Conservation (phyloP, 1,140 invertebrate genomes). For the Apis cerana region DNA sequence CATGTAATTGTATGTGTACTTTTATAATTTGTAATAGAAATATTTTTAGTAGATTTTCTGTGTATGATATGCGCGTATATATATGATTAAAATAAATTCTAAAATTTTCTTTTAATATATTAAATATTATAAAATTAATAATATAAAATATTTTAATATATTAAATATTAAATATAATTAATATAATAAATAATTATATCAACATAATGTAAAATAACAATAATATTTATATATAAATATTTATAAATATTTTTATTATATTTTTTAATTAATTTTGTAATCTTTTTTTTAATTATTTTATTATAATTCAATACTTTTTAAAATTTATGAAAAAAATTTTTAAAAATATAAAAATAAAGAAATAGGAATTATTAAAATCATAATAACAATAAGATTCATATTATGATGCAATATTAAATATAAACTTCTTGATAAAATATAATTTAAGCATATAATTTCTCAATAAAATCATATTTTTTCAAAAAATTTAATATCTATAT, state of each 20-base stretch:
- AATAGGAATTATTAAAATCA: background rate
- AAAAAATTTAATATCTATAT: background rate
- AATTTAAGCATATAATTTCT: background rate
- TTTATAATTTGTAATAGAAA: conserved; percentile 30
- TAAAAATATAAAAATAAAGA: background rate
- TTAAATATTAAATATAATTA: too few relatives aligned
- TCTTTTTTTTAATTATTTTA: background rate
- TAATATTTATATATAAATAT: background rate
- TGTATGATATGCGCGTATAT: too few relatives aligned
- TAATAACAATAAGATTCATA: background rate
- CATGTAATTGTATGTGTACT: background rate
- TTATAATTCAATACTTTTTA: background rate
- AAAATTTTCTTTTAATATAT: background rate
- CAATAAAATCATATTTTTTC: background rate
- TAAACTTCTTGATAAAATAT: background rate
- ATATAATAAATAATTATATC: background rate
- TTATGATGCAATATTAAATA: background rate
- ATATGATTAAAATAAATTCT: conserved; percentile 29
- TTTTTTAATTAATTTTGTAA: background rate
- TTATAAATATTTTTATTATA: background rate
- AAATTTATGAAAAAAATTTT: background rate
- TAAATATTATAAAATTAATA: too few relatives aligned
- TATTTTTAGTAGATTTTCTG: conserved; percentile 36
- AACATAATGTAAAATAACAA: background rate
- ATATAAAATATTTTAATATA: too few relatives aligned